These are phyloP conservation scores for Dreissena polymorpha DNA, from an alignment of 1,140 invertebrate species.

Conservation along the genomic window DNA sequence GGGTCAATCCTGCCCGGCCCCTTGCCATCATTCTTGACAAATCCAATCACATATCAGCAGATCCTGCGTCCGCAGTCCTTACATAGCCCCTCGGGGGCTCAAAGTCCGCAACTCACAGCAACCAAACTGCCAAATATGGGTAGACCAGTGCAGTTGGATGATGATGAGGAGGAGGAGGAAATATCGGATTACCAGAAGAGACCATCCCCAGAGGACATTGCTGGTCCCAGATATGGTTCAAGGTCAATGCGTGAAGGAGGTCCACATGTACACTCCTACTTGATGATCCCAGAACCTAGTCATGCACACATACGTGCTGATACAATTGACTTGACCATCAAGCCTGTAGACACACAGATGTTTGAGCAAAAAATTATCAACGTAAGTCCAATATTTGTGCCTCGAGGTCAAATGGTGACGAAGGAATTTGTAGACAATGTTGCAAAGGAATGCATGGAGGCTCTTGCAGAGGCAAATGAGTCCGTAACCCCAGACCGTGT, in stretches of 20 bases:
- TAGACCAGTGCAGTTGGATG: not conserved
- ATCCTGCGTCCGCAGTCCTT: too few relatives aligned
- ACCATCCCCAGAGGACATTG: not conserved
- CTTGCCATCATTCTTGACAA: too few relatives aligned
- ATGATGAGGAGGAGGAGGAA: not conserved
- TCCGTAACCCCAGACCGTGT: slow-evolving; percentile 67
- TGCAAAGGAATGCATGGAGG: slow-evolving; percentile 71
- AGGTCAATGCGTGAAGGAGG: not conserved
- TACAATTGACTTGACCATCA: slow-evolving; percentile 10
- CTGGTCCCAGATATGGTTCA: not conserved
- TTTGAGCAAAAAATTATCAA: slow-evolving; percentile 60
- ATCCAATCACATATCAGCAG: too few relatives aligned
- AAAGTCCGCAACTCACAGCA: too few relatives aligned
- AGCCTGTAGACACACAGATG: slow-evolving; percentile 47
- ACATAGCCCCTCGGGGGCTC: too few relatives aligned
- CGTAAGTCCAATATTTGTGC: slow-evolving; percentile 54
- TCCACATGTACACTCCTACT: not conserved
- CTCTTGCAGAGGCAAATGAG: slow-evolving; percentile 66
- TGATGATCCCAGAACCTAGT: not conserved
- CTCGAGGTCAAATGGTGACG: slow-evolving; percentile 22
- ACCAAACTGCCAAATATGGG: too few relatives aligned
- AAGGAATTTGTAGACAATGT: slow-evolving; percentile 61
- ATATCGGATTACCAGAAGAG: not conserved
- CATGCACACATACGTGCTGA: not conserved
- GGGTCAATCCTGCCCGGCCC: not conserved